Evolutionary conservation across 2,888 invertebrate genomes (phyloP).

Genomic region (Bellardia pandia): DNA sequence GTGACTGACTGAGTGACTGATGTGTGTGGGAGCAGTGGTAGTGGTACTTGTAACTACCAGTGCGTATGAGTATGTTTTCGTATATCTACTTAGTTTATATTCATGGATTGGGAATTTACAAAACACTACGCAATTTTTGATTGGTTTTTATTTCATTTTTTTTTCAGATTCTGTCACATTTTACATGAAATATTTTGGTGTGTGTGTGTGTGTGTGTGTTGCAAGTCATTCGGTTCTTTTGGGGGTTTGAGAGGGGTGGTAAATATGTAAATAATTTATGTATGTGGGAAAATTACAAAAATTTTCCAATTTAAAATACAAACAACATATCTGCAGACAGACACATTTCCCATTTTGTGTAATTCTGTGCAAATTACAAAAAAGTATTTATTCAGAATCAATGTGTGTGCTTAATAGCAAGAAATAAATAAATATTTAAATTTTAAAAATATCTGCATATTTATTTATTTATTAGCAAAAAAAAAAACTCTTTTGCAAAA

Average conservation of each 20-base stretch:
- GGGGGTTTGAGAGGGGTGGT: slow-evolving; percentile 38
- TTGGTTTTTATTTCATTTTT: slow-evolving; percentile 52
- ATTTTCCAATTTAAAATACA: slow-evolving; percentile 63
- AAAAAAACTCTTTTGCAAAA: not conserved
- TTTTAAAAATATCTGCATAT: not conserved
- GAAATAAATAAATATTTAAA: not conserved
- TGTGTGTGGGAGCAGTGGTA: slow-evolving; percentile 17
- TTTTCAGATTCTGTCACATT: slow-evolving; percentile 35
- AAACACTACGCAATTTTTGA: slow-evolving; percentile 73
- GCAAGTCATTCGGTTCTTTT: slow-evolving; percentile 18
- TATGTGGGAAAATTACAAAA: slow-evolving; percentile 68
- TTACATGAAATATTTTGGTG: slow-evolving; percentile 51
- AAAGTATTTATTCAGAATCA: not conserved
- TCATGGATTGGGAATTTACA: slow-evolving; percentile 74
- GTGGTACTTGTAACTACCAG: not conserved
- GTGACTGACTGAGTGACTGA: slow-evolving; percentile 38
- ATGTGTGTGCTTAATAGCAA: not conserved
- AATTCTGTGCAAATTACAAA: slow-evolving; percentile 62
- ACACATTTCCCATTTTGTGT: slow-evolving; percentile 40
- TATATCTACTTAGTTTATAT: slow-evolving; percentile 65
- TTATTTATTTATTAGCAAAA: slow-evolving; percentile 6
- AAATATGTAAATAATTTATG: slow-evolving; percentile 69
- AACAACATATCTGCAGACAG: slow-evolving; percentile 28
- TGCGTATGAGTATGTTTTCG: not conserved
- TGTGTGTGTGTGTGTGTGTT: slow-evolving; percentile 37